phyloP scores from a whole-genome alignment of 1,140 invertebrate species.

The Lordiphosa collinella region DNA sequence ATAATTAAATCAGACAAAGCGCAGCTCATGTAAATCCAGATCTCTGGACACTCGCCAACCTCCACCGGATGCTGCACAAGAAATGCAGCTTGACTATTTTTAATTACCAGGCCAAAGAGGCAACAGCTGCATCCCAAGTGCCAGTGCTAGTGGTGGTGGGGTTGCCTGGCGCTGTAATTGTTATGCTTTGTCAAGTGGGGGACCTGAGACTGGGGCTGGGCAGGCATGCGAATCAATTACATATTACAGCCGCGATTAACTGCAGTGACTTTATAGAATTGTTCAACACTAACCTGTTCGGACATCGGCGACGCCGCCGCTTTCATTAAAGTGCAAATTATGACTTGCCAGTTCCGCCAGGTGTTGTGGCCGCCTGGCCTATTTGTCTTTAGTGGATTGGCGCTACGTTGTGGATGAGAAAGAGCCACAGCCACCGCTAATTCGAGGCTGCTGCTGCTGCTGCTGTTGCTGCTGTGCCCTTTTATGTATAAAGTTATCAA shows the following conservation, averaged over 20 bases:
- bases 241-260: slow-evolving; percentile 66
- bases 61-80: slow-evolving; percentile 64
- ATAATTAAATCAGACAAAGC: slow-evolving; percentile 76
- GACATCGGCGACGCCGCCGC: slow-evolving; percentile 36
- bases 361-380: slow-evolving; percentile 68
- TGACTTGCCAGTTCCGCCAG: slow-evolving; percentile 76
- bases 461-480: slow-evolving; percentile 31
- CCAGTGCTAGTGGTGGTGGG: slow-evolving; percentile 27
- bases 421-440: slow-evolving; percentile 5
- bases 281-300: slow-evolving; percentile 62
- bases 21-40: slow-evolving; percentile 66
- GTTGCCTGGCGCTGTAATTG: slow-evolving; percentile 53
- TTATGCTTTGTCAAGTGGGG: slow-evolving; percentile 59
- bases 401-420: slow-evolving; percentile 9
- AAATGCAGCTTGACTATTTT: slow-evolving; percentile 76
- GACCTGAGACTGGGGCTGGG: slow-evolving; percentile 15
- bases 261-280: slow-evolving; percentile 70
- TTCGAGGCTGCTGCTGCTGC: slow-evolving; percentile 1
- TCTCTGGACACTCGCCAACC: slow-evolving; percentile 12
- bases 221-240: slow-evolving; percentile 72
- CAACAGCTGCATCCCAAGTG: slow-evolving; percentile 25
- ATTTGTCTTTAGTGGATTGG: slow-evolving; percentile 62
- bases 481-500: slow-evolving; percentile 72
- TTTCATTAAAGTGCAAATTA: slow-evolving; percentile 78
- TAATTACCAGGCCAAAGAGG: slow-evolving; percentile 63